Evolutionary conservation across 2,113 vertebrate genomes (phyloP).

Genomic region (Narcine bancroftii): DNA sequence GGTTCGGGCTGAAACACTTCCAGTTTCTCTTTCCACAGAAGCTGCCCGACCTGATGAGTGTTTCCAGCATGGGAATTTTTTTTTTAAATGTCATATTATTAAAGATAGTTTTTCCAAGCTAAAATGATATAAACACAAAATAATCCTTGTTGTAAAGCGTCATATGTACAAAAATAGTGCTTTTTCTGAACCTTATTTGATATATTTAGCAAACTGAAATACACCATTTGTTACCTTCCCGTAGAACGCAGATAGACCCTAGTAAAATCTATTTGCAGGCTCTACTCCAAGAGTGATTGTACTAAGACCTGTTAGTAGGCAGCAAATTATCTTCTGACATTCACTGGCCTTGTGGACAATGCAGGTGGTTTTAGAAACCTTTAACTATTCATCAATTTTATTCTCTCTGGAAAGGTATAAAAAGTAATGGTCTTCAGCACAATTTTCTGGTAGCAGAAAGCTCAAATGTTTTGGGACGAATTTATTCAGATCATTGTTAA

Average conservation of each 20-base stretch:
- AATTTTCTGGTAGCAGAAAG: not conserved
- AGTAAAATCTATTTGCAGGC: constrained; percentile 33
- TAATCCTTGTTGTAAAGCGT: not conserved
- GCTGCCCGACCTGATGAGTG: too few relatives aligned
- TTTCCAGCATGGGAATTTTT: too few relatives aligned
- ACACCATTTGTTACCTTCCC: constrained; percentile 29
- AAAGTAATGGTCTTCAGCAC: not conserved
- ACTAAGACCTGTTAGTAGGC: not conserved
- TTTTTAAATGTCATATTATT: not conserved
- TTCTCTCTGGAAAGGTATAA: not conserved
- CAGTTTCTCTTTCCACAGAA: too few relatives aligned
- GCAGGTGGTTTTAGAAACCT: not conserved
- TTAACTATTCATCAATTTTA: constrained; percentile 32
- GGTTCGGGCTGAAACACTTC: too few relatives aligned
- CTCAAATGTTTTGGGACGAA: not conserved
- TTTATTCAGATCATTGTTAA: not conserved
- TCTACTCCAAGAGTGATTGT: constrained; percentile 20
- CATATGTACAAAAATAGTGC: not conserved
- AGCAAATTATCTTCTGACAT: constrained; percentile 28
- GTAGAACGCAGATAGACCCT: not conserved
- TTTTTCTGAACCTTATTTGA: not conserved
- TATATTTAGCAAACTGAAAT: constrained; percentile 1
- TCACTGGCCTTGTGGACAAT: constrained; percentile 31
- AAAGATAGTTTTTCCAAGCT: not conserved
- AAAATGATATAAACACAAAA: not conserved